Conservation (phyloP, 2,888 invertebrate genomes). For the Caenorhabditis doughertyi region DNA sequence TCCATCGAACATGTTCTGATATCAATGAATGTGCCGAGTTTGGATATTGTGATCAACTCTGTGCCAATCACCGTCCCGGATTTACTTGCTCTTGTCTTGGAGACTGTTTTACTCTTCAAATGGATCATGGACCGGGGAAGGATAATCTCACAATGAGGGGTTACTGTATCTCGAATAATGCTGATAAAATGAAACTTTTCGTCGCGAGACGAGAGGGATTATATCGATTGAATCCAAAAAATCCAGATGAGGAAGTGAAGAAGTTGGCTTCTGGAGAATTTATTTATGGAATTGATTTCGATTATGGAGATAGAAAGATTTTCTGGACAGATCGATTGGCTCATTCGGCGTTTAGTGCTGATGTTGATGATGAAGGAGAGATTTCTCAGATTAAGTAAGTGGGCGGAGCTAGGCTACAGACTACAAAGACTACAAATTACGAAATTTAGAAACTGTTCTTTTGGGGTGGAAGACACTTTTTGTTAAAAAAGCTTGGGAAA, state of each 20-base stretch:
- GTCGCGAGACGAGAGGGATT: constrained; percentile 82
- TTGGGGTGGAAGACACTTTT: too few species aligned
- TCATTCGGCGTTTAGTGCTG: constrained; percentile 80
- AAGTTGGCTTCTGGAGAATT: constrained; percentile 82
- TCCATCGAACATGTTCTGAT: constrained; percentile 91
- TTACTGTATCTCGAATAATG: constrained; percentile 81
- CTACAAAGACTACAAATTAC: neutral
- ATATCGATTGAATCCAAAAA: constrained; percentile 73
- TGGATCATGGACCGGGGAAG: constrained; percentile 72
- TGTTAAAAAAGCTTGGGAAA: too few species aligned
- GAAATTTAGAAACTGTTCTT: neutral
- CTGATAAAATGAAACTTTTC: constrained; percentile 81
- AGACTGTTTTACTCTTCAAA: constrained; percentile 77
- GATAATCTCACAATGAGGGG: constrained; percentile 79
- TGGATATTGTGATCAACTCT: constrained; percentile 92
- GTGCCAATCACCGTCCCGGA: constrained; percentile 90
- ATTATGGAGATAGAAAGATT: constrained; percentile 90
- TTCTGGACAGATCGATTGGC: constrained; percentile 88
- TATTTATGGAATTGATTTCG: constrained; percentile 91
- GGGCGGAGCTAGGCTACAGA: constrained; percentile 9
- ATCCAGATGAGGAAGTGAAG: constrained; percentile 73
- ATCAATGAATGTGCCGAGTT: constrained; percentile 88
- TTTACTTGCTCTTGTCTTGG: constrained; percentile 85
- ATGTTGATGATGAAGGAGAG: constrained; percentile 79
- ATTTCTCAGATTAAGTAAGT: constrained; percentile 80